These are phyloP conservation scores for Sarotherodon lohbergeri DNA, from an alignment of 2,113 vertebrate genomes.

Conservation along the genomic window DNA sequence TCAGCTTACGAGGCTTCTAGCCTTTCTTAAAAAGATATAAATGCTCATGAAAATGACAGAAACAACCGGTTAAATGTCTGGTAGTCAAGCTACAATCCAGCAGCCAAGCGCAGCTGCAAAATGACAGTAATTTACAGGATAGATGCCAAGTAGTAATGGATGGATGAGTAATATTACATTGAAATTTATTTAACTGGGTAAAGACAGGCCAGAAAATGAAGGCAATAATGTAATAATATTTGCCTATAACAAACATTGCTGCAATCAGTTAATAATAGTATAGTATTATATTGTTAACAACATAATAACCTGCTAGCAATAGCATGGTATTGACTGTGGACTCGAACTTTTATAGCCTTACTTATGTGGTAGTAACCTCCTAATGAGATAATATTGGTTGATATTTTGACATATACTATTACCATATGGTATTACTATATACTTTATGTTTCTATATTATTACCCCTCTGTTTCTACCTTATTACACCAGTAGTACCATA, in stretches of 20 bases:
- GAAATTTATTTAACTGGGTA: neutral
- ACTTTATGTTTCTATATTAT: neutral
- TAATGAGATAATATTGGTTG: neutral
- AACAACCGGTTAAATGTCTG: neutral
- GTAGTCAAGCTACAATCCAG: neutral
- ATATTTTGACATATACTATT: neutral
- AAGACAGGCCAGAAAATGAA: neutral
- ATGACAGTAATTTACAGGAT: neutral
- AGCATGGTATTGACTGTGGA: neutral
- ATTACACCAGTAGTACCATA: neutral
- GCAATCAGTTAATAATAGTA: neutral
- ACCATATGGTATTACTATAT: neutral
- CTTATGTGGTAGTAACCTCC: neutral
- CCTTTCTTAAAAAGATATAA: neutral
- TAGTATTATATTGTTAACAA: neutral
- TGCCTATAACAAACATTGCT: neutral
- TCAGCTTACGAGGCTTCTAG: neutral
- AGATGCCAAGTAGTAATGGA: neutral
- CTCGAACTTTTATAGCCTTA: neutral
- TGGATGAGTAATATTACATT: neutral
- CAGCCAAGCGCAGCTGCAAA: neutral
- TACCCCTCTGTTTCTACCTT: neutral
- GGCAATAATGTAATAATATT: neutral
- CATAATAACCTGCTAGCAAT: neutral
- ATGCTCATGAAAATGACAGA: neutral